A percentile compares a stretch with the other conserved stretches of the same genome.
Evolutionary conservation across 1,140 invertebrate genomes (phyloP).

Genomic region (Caenorhabditis tropicalis): DNA sequence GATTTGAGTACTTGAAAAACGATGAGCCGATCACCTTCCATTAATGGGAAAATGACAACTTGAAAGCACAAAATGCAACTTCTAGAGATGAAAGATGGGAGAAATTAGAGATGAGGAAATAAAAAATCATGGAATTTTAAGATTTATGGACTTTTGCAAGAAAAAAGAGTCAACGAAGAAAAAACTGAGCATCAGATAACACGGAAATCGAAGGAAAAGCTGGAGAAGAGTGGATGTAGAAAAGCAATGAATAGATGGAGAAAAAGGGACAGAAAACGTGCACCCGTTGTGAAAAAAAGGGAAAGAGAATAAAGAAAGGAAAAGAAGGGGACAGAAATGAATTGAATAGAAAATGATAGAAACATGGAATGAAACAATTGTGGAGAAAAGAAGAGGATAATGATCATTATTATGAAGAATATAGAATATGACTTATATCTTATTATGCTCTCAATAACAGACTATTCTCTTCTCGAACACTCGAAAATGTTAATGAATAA

Average conservation of each 20-base stretch:
- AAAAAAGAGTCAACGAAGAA: not conserved
- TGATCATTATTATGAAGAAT: not conserved
- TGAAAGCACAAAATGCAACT: too few species aligned
- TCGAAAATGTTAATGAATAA: too few species aligned
- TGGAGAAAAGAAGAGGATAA: not conserved
- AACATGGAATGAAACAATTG: not conserved
- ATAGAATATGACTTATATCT: not conserved
- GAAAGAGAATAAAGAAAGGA: not conserved
- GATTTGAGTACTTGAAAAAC: not conserved
- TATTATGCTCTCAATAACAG: not conserved
- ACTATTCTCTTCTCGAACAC: too few species aligned
- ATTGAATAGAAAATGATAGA: not conserved
- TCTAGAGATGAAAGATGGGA: not conserved
- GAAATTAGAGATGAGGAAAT: not conserved
- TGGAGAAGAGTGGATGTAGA: not conserved
- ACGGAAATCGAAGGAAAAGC: not conserved
- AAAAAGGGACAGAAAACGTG: not conserved
- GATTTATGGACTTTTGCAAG: not conserved
- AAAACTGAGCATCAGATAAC: constrained; percentile 15
- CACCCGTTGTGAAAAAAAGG: not conserved
- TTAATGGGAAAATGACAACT: not conserved
- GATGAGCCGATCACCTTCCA: not conserved
- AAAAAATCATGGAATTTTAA: not conserved
- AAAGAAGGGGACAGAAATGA: not conserved
- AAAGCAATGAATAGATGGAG: not conserved